phyloP scores from a whole-genome alignment of 2,113 vertebrate species.

The Poeciliopsis turrubarensis region DNA sequence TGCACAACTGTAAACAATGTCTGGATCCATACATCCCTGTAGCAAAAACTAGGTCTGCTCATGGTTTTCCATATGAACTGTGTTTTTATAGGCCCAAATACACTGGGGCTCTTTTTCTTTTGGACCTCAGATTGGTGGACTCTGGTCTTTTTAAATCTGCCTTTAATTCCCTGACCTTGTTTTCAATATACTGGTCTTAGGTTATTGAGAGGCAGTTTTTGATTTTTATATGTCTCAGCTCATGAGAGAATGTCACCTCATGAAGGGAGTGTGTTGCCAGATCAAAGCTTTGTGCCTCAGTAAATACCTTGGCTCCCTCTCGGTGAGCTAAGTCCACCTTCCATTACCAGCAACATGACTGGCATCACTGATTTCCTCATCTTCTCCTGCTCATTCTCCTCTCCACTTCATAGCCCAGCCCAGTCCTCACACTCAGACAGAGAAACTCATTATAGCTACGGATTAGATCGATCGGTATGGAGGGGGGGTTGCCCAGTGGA shows the following conservation, averaged over 20 bases:
- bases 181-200: too few species aligned
- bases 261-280: slow-evolving; percentile 6
- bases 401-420: slow-evolving; percentile 44
- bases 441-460: slow-evolving; percentile 77
- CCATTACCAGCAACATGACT: slow-evolving; percentile 22
- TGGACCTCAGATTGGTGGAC: too few species aligned
- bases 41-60: too few species aligned
- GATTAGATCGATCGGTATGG: slow-evolving; percentile 76
- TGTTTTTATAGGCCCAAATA: too few species aligned
- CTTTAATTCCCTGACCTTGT: too few species aligned
- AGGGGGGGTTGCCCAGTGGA: slow-evolving; percentile 55
- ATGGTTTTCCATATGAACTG: too few species aligned
- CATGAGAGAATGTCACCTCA: background rate
- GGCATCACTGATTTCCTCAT: slow-evolving; percentile 33
- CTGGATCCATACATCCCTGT: too few species aligned
- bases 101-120: too few species aligned
- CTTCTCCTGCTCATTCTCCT: slow-evolving; percentile 34
- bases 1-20: too few species aligned
- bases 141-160: too few species aligned
- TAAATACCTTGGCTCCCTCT: slow-evolving; percentile 6
- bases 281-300: slow-evolving; percentile 9
- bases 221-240: too few species aligned
- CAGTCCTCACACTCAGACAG: slow-evolving; percentile 55
- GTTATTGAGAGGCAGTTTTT: too few species aligned
- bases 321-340: background rate